Evolutionary conservation across 2,113 vertebrate species (phyloP).

Genomic region (Mungos mungo): DNA sequence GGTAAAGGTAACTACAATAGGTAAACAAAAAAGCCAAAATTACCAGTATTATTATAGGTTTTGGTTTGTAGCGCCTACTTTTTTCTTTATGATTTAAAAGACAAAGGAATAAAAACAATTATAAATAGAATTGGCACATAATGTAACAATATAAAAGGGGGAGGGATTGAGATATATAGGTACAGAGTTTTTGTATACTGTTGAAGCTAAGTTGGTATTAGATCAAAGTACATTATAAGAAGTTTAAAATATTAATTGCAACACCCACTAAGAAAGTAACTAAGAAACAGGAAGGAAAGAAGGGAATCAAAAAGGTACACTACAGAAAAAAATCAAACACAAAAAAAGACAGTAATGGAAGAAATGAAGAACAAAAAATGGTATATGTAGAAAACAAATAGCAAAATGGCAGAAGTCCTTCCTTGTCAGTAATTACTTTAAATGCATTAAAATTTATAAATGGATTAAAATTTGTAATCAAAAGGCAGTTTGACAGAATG

Average conservation of each 20-base stretch:
- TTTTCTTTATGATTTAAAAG: slow-evolving; percentile 11
- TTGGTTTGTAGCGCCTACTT: not conserved
- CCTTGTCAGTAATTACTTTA: slow-evolving; percentile 14
- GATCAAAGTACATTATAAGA: slow-evolving; percentile 22
- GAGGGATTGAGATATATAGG: not conserved
- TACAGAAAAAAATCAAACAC: not conserved
- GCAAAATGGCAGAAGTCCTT: not conserved
- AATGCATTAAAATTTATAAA: not conserved
- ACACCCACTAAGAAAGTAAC: slow-evolving; percentile 11
- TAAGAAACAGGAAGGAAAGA: not conserved
- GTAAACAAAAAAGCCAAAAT: slow-evolving; percentile 17
- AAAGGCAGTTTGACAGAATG: slow-evolving; percentile 18
- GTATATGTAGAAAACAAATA: not conserved
- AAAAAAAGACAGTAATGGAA: not conserved
- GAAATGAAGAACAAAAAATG: slow-evolving; percentile 18
- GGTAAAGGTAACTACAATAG: not conserved
- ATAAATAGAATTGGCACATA: not conserved
- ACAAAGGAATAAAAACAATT: not conserved
- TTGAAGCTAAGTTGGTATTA: slow-evolving; percentile 27
- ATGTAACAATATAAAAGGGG: not conserved
- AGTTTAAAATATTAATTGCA: slow-evolving; percentile 36
- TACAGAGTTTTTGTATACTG: not conserved
- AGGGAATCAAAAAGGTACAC: not conserved
- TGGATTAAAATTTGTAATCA: not conserved
- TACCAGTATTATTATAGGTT: not conserved